A percentile compares a stretch with the other conserved stretches of the same genome.
Conservation (phyloP, 2,113 vertebrate species). For the Barnardius zonarius region DNA sequence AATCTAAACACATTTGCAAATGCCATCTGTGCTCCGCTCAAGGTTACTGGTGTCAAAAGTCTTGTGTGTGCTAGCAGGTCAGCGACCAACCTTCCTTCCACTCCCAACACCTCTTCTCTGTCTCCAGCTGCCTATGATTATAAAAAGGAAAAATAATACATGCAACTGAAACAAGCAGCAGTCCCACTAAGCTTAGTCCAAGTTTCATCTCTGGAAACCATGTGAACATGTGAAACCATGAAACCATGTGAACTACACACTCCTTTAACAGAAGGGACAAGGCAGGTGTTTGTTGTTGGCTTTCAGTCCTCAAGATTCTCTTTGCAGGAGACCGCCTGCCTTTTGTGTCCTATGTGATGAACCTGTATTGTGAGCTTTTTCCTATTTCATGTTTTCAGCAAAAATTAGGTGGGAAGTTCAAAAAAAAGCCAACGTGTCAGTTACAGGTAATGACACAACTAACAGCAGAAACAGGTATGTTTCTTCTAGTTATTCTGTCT, state of each 20-base stretch:
- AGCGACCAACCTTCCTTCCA: neutral
- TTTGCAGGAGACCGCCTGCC: neutral
- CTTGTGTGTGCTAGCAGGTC: neutral
- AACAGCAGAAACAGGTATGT: neutral
- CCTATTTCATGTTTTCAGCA: neutral
- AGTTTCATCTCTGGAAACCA: neutral
- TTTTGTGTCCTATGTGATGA: neutral
- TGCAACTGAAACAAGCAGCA: neutral
- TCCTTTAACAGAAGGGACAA: neutral
- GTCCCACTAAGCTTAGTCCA: neutral
- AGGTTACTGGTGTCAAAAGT: neutral
- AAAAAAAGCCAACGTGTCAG: neutral
- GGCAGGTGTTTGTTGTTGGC: neutral
- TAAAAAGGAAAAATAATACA: neutral
- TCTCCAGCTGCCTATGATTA: neutral
- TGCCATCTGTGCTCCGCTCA: neutral
- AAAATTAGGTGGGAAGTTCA: neutral
- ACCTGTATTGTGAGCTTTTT: rapidly evolving
- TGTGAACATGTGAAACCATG: neutral
- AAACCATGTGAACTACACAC: neutral
- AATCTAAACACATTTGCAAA: neutral
- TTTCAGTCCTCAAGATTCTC: neutral
- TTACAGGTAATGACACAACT: neutral
- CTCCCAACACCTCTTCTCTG: neutral
- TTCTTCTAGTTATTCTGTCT: neutral